These are phyloP conservation scores for Biston betularia DNA, from an alignment of 2,888 invertebrate species.

Conservation along the genomic window DNA sequence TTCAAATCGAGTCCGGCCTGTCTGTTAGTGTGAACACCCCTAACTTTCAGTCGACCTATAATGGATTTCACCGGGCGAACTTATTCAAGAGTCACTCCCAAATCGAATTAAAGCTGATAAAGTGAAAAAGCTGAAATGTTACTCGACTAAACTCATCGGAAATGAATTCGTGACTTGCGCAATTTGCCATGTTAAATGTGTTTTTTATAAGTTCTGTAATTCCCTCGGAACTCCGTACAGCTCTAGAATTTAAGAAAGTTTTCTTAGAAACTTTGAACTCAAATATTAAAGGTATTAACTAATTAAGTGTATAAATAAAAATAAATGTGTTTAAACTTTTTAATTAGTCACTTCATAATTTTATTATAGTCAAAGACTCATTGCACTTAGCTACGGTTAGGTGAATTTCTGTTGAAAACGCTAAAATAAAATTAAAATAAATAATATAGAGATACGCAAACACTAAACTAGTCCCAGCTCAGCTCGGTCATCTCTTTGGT, in stretches of 20 bases:
- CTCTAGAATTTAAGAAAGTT: slow-evolving; percentile 9
- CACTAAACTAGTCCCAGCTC: too few relatives aligned
- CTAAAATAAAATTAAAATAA: too few relatives aligned
- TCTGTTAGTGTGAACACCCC: slow-evolving; percentile 49
- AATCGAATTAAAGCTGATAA: slow-evolving; percentile 58
- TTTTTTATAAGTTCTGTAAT: slow-evolving; percentile 42
- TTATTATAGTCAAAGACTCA: too few relatives aligned
- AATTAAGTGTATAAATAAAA: slow-evolving; percentile 6
- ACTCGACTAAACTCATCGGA: slow-evolving; percentile 46
- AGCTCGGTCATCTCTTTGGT: too few relatives aligned
- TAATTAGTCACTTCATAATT: too few relatives aligned
- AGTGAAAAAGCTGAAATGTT: slow-evolving; percentile 55
- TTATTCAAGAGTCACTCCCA: slow-evolving; percentile 59
- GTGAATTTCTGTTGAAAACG: too few relatives aligned
- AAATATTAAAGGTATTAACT: slow-evolving; percentile 1
- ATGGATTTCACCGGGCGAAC: slow-evolving; percentile 54
- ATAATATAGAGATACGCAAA: too few relatives aligned
- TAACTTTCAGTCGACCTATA: slow-evolving; percentile 56
- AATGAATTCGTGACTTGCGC: slow-evolving; percentile 51
- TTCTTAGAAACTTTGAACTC: not conserved
- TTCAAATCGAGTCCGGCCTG: slow-evolving; percentile 54
- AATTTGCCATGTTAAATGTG: slow-evolving; percentile 49
- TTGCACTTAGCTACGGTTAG: too few relatives aligned
- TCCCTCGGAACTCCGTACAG: slow-evolving; percentile 13
- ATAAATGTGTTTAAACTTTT: not conserved